Evolutionary conservation across 2,113 vertebrate species (phyloP).

Genomic region (Gadus macrocephalus): DNA sequence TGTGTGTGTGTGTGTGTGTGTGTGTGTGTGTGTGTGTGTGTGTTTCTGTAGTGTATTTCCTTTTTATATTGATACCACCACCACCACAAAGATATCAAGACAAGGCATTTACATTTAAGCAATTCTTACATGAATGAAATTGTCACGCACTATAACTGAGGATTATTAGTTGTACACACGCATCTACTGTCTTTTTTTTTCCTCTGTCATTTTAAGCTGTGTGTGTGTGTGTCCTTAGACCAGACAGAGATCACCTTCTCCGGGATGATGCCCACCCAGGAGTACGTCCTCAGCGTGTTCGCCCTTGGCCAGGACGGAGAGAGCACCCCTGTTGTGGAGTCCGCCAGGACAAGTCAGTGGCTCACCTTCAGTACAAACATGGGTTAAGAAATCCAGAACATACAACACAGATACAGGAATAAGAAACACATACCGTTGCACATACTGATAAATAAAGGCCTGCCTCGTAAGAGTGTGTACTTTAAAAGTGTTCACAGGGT

Average conservation of each 20-base stretch:
- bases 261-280: conserved; percentile 87
- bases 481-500: too few species aligned
- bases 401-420: too few species aligned
- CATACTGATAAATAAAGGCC: too few species aligned
- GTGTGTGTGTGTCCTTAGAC: conserved; percentile 67
- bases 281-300: conserved; percentile 85
- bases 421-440: too few species aligned
- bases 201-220: not conserved
- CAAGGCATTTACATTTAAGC: too few species aligned
- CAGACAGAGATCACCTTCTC: conserved; percentile 91
- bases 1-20: not conserved
- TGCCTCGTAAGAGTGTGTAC: too few species aligned
- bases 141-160: not conserved
- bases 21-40: not conserved
- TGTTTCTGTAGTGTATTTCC: too few species aligned
- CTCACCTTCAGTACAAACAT: not conserved
- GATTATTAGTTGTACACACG: not conserved
- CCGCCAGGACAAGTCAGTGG: conserved; percentile 85
- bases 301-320: conserved; percentile 85
- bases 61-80: too few species aligned
- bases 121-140: too few species aligned
- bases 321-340: conserved; percentile 84
- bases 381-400: too few species aligned
- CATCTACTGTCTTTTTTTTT: not conserved
- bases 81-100: too few species aligned